Conservation (phyloP, 2,888 invertebrate species). For the Glomeris marginata region DNA sequence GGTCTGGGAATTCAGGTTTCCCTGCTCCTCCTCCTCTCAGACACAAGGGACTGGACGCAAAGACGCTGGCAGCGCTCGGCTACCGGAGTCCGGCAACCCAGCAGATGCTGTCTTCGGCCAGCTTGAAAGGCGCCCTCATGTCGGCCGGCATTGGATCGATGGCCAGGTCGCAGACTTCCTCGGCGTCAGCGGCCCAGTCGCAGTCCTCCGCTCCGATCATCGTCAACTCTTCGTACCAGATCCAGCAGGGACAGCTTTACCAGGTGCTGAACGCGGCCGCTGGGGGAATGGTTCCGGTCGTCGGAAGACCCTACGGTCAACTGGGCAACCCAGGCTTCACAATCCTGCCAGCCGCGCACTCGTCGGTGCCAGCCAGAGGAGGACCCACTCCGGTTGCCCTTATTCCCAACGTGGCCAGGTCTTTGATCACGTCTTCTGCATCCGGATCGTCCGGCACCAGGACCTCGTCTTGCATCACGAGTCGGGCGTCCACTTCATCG, state of each 20-base stretch:
- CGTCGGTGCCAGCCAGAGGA: constrained; percentile 24
- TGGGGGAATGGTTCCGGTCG: constrained; percentile 17
- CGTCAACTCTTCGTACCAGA: constrained; percentile 38
- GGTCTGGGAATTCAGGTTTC: no score
- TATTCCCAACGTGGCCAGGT: constrained; percentile 36
- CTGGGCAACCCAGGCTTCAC: constrained; percentile 16
- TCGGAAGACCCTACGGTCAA: constrained; percentile 7
- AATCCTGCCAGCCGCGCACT: constrained; percentile 17
- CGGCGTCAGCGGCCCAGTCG: constrained; percentile 1
- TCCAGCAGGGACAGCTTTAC: constrained; percentile 45
- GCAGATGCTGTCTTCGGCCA: no score
- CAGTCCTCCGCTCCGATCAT: constrained; percentile 1
- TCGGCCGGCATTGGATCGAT: neutral
- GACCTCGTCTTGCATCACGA: neutral
- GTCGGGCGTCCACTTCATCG: neutral
- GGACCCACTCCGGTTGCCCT: constrained; percentile 37
- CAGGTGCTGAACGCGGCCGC: constrained; percentile 34
- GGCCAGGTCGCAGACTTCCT: neutral
- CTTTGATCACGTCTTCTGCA: neutral
- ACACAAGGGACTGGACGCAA: no score
- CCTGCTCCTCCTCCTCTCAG: no score
- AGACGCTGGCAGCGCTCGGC: no score
- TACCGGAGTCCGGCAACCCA: no score
- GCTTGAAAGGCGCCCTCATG: no score
- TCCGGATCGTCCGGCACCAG: no score